Percentiles rank a stretch among this genome's conserved stretches.
Evolutionary conservation across 1,140 invertebrate species (phyloP).

Genomic region (Asbolus verrucosus): DNA sequence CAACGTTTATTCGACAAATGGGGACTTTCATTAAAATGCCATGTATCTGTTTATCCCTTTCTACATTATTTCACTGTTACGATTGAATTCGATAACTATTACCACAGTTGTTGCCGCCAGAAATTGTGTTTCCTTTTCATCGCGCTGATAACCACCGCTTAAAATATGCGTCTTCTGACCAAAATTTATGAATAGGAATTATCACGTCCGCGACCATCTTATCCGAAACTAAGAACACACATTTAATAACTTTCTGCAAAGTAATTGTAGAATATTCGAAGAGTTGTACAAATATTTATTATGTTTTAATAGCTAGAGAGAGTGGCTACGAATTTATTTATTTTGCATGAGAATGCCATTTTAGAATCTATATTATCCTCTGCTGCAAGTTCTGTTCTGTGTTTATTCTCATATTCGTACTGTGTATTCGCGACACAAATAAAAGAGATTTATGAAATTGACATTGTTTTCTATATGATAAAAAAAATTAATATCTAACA

Average conservation of each 20-base stretch:
- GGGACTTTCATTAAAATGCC: constrained; percentile 43
- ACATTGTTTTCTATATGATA: constrained; percentile 17
- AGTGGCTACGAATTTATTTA: constrained; percentile 43
- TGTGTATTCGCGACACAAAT: constrained; percentile 40
- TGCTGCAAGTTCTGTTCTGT: constrained; percentile 30
- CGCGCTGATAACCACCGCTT: too few relatives aligned
- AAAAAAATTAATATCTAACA: constrained; percentile 33
- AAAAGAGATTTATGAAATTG: constrained; percentile 45
- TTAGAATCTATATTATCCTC: constrained; percentile 36
- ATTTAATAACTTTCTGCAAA: constrained; percentile 23
- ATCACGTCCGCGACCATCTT: too few relatives aligned
- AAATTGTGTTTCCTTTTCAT: too few relatives aligned
- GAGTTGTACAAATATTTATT: constrained; percentile 43
- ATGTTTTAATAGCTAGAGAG: constrained; percentile 40
- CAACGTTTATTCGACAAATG: constrained; percentile 43
- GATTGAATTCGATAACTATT: constrained; percentile 25
- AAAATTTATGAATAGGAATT: too few relatives aligned
- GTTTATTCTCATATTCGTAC: constrained; percentile 40
- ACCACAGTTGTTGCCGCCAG: too few relatives aligned
- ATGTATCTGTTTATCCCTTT: constrained; percentile 44
- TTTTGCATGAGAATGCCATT: constrained; percentile 39
- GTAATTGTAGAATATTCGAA: background rate
- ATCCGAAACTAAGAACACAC: constrained; percentile 1
- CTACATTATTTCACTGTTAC: constrained; percentile 18
- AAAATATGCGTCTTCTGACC: too few relatives aligned